phyloP scores from a whole-genome alignment of 2,888 invertebrate genomes.

The Calameuta filiformis region DNA sequence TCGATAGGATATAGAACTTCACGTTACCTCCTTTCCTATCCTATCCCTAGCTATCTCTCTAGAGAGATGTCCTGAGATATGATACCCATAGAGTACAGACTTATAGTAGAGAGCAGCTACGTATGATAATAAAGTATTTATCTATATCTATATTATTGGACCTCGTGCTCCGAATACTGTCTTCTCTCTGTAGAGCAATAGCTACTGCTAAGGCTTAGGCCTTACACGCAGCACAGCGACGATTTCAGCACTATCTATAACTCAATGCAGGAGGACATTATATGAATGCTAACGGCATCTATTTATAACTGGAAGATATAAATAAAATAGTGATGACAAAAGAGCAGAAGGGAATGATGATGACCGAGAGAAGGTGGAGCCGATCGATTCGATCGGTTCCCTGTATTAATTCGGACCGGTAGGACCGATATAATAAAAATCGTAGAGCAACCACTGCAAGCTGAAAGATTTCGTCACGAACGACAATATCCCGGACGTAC shows the following conservation, averaged over 20 bases:
- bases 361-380: background rate
- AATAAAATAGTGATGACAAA: background rate
- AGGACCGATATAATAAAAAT: background rate
- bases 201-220: background rate
- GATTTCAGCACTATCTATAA: background rate
- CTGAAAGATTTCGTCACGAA: no score
- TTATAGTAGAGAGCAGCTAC: background rate
- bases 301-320: background rate
- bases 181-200: background rate
- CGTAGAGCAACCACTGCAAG: no score
- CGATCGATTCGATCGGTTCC: background rate
- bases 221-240: background rate
- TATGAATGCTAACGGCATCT: background rate
- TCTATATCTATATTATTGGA: background rate
- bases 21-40: background rate
- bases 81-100: background rate
- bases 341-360: background rate
- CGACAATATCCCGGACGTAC: no score
- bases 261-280: background rate
- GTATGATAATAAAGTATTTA: background rate
- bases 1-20: constrained; percentile 7
- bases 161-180: background rate
- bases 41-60: background rate
- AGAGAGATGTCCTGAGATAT: background rate
- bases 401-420: background rate